These are phyloP conservation scores for Plumapathes pennacea DNA, from an alignment of 92 coral and sea anemone genomes.

Conservation along the genomic window DNA sequence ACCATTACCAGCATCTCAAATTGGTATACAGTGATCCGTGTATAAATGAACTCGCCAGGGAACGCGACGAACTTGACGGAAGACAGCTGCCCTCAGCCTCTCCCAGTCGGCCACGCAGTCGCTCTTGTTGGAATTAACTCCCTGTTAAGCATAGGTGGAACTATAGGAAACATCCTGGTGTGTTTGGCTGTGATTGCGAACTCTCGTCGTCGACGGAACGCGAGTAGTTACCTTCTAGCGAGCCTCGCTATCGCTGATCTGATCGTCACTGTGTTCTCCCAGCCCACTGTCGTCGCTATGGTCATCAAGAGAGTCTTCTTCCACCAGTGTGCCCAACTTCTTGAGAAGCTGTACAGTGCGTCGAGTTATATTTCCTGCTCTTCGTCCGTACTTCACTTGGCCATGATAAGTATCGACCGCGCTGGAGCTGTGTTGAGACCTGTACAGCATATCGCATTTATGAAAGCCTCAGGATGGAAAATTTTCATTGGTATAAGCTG, in stretches of 20 bases:
- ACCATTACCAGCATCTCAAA: too few relatives aligned
- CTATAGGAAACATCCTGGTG: constrained; percentile 42
- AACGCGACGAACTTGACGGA: too few relatives aligned
- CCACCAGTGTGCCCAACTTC: constrained; percentile 14
- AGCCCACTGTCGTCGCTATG: constrained; percentile 29
- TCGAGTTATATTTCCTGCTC: constrained; percentile 35
- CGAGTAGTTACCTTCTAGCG: constrained; percentile 32
- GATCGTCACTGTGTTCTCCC: constrained; percentile 37
- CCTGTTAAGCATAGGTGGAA: constrained; percentile 13
- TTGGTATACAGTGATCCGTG: too few relatives aligned
- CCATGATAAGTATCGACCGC: constrained; percentile 53
- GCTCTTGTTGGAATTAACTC: constrained; percentile 25
- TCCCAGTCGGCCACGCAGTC: constrained; percentile 37
- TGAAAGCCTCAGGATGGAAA: constrained; percentile 35
- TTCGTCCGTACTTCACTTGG: constrained; percentile 41
- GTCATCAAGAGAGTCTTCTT: constrained; percentile 13
- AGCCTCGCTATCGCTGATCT: constrained; percentile 60
- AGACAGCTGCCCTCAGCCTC: too few relatives aligned
- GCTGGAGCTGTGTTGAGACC: constrained; percentile 37
- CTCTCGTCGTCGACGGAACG: constrained; percentile 17
- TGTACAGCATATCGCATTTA: constrained; percentile 24
- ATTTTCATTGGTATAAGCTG: constrained; percentile 24
- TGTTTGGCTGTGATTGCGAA: constrained; percentile 25
- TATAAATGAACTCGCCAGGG: too few relatives aligned
- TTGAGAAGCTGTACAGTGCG: constrained; percentile 19